phyloP scores from a whole-genome alignment of 2,113 vertebrate species.

The Leptocoma aspasia region DNA sequence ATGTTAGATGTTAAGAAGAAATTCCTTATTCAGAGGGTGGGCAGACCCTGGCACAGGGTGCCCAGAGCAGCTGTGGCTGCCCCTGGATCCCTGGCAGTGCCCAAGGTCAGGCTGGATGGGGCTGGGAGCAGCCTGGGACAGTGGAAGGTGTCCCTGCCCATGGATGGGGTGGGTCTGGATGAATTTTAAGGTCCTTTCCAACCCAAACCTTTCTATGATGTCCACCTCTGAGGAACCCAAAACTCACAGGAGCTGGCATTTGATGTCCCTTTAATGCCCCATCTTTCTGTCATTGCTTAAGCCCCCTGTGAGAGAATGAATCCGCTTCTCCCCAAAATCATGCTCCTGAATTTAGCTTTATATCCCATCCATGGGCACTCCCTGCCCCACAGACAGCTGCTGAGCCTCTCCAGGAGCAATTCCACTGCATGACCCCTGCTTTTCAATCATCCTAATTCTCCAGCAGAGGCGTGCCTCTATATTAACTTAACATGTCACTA shows the following conservation, averaged over 20 bases:
- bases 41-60: not conserved
- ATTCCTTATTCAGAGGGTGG: not conserved
- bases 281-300: not conserved
- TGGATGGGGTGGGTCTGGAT: not conserved
- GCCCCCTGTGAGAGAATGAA: not conserved
- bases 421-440: rapidly evolving
- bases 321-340: rapidly evolving
- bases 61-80: not conserved
- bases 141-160: not conserved
- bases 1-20: not conserved
- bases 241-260: rapidly evolving
- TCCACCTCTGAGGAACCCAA: not conserved
- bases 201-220: rapidly evolving
- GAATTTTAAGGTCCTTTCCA: not conserved
- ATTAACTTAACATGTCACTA: rapidly evolving
- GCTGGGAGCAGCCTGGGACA: rapidly evolving
- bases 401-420: rapidly evolving
- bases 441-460: not conserved
- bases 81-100: not conserved
- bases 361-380: rapidly evolving
- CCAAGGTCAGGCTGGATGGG: not conserved
- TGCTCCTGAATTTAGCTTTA: not conserved
- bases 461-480: rapidly evolving
- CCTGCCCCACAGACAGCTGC: rapidly evolving
- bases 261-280: not conserved